Evolutionary conservation across 2,888 invertebrate genomes (phyloP).

Genomic region (Ennomos quercinarius): DNA sequence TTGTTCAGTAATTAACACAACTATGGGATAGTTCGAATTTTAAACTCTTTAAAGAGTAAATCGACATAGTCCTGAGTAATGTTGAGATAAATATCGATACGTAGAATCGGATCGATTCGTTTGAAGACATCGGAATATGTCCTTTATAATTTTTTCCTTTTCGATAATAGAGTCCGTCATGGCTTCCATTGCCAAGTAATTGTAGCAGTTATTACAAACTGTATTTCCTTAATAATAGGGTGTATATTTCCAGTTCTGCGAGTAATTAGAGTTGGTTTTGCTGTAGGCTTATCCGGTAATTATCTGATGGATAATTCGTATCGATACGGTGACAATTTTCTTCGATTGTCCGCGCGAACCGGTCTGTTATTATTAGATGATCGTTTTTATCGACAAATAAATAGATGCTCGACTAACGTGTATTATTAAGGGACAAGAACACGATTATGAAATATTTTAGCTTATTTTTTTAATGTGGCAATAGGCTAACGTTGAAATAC

Average conservation of each 20-base stretch:
- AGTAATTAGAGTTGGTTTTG: slow-evolving; percentile 42
- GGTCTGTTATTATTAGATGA: slow-evolving; percentile 49
- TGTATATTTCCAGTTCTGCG: slow-evolving; percentile 31
- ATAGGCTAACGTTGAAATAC: too few relatives aligned
- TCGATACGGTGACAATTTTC: slow-evolving; percentile 68
- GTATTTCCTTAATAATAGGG: slow-evolving; percentile 35
- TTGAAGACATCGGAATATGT: slow-evolving; percentile 36
- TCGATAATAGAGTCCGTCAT: slow-evolving; percentile 51
- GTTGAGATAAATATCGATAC: slow-evolving; percentile 56
- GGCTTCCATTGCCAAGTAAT: slow-evolving; percentile 31
- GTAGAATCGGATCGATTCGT: slow-evolving; percentile 71
- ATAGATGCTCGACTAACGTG: slow-evolving; percentile 14
- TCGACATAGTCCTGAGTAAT: slow-evolving; percentile 60
- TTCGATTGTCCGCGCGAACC: slow-evolving; percentile 51
- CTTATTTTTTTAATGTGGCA: too few relatives aligned
- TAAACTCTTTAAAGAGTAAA: slow-evolving; percentile 38
- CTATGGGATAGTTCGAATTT: slow-evolving; percentile 17
- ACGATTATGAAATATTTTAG: slow-evolving; percentile 6
- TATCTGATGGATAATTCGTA: slow-evolving; percentile 66
- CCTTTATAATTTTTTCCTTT: slow-evolving; percentile 56
- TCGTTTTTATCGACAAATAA: slow-evolving; percentile 28
- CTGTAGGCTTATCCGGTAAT: slow-evolving; percentile 63
- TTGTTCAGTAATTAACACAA: slow-evolving; percentile 42
- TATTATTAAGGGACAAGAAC: background rate
- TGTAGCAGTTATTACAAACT: slow-evolving; percentile 11